Conservation (phyloP, 1,140 invertebrate genomes). For the Tetramorium simillimum region DNA sequence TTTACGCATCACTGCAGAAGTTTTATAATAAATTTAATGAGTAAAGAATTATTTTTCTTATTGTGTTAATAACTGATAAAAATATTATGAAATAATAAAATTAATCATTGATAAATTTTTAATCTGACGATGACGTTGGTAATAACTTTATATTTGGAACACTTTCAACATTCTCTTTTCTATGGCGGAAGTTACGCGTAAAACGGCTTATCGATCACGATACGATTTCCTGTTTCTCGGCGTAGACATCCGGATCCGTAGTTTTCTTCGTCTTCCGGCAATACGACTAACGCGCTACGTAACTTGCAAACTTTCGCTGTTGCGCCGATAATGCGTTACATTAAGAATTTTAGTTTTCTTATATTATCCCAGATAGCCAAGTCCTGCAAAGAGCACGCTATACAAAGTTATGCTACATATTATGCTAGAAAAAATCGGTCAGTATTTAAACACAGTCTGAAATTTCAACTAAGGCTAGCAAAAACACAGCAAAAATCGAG, state of each 20-base stretch:
- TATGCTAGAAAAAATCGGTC: too few species aligned
- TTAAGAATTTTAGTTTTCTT: background rate
- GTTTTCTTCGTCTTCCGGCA: conserved; percentile 49
- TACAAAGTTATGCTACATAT: too few species aligned
- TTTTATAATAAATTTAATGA: background rate
- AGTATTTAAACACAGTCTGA: too few species aligned
- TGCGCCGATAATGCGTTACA: background rate
- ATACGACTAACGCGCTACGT: conserved; percentile 28
- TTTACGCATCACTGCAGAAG: background rate
- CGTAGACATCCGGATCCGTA: conserved; percentile 45
- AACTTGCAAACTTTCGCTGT: conserved; percentile 23
- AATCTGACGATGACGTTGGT: background rate
- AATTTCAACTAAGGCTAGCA: too few species aligned
- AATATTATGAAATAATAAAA: background rate
- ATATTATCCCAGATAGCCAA: too few species aligned
- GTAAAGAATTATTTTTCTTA: background rate
- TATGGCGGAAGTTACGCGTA: conserved; percentile 20
- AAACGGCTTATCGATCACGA: conserved; percentile 58
- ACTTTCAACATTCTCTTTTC: conserved; percentile 4
- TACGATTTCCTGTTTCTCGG: conserved; percentile 44
- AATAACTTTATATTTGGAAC: conserved; percentile 19
- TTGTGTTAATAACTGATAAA: background rate
- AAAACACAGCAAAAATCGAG: too few species aligned
- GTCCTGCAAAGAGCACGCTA: too few species aligned
- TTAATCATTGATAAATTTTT: background rate